Base-by-base conservation (phyloP, 2,888 invertebrate species). In the Axea sp. region DNA sequence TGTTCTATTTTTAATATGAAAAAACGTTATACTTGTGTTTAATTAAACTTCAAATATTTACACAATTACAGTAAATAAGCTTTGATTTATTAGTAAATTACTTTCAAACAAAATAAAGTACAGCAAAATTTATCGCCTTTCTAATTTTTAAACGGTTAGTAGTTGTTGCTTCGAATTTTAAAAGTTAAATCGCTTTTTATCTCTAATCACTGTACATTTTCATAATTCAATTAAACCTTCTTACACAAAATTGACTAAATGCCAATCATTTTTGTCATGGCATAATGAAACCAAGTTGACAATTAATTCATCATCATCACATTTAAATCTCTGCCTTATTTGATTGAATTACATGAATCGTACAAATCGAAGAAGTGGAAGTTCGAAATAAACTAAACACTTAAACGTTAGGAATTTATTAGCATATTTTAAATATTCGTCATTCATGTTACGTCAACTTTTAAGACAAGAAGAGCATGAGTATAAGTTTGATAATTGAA, bases 351-450 rank as follows among this genome's bases (percentile, higher is more conserved):
- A 53, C 28, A 37, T 17, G 11, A 28, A 37, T 37, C 37, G 11
- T 26, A 55, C 55, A 55, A 55, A 55, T 55, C 41, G 28, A 39
- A 55, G 30, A 19, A 55, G 9, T 30, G 28, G 26, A 37, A 37
- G 28, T 26, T 28, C 12, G 17, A 39, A 35, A 7, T 0, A 6
- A 11, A 1, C 49, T 17, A 22, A 37, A 53, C 51, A 15, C 33
- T 49, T 33, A 19, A 33, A 15, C 28, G 14, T 28, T 30, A 12
- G 22, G 9, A 28, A 41, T 41, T 41, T 7, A 55, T 55, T 55
- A 41, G 28, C 55, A 39, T 41, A 55, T 55, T 28, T 11, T 30
- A 41, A 39, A 41, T 30, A 17, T 3, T 37, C 37, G 11, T 28
- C n/a, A 1, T 12, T 47, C 12, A 11, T 8, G 22, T 30, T 26